Percentiles rank a stretch among this genome's conserved stretches.
phyloP scores from a whole-genome alignment of 1,140 invertebrate genomes.

The Temnothorax nylanderi region DNA sequence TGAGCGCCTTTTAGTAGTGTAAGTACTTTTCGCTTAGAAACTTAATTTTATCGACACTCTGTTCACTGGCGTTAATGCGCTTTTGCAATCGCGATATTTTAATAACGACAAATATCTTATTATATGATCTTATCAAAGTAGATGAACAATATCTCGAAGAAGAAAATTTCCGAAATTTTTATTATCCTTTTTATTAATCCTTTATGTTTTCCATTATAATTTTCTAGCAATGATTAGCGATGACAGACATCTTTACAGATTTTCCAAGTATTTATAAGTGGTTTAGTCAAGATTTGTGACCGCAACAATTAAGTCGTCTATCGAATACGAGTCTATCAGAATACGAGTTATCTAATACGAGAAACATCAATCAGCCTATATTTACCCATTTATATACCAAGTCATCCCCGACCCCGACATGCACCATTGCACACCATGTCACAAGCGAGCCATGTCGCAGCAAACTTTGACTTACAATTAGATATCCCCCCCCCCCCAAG shows the following conservation, averaged over 20 bases:
- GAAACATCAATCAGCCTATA: neutral
- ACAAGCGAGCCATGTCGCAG: neutral
- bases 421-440: neutral
- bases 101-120: neutral
- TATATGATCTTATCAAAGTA: neutral
- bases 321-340: neutral
- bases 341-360: neutral
- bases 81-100: neutral
- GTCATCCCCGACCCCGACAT: neutral
- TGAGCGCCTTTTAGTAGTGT: neutral
- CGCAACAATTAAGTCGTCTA: too few species aligned
- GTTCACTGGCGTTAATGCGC: neutral
- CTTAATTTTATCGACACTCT: slow-evolving; percentile 12
- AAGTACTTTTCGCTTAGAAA: neutral
- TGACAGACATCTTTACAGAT: neutral
- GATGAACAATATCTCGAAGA: neutral
- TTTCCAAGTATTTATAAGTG: too few species aligned
- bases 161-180: neutral
- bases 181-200: neutral
- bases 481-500: neutral
- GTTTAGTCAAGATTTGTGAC: too few species aligned
- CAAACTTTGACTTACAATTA: neutral
- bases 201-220: neutral
- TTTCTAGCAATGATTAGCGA: neutral
- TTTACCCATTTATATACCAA: neutral